These are phyloP conservation scores for Prostheceraeus crozeri DNA, from an alignment of 2,888 invertebrate genomes.

Conservation along the genomic window DNA sequence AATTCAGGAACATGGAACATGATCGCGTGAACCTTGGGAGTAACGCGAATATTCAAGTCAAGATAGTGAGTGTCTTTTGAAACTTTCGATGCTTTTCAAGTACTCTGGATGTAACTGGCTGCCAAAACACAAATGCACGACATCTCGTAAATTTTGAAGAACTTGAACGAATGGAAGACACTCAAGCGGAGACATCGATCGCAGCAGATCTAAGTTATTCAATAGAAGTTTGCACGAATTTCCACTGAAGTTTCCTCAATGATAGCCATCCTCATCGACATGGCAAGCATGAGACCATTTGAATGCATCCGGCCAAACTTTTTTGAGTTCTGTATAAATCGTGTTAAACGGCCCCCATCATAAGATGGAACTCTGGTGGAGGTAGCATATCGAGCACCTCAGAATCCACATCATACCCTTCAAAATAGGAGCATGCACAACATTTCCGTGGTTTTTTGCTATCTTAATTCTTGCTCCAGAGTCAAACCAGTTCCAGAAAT, in stretches of 20 bases:
- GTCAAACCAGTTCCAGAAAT: conserved; percentile 34
- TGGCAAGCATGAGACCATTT: conserved; percentile 34
- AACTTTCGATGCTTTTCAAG: background rate
- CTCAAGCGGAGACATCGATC: conserved; percentile 32
- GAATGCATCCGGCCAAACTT: conserved; percentile 30
- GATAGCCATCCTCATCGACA: conserved; percentile 29
- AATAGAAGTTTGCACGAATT: conserved; percentile 27
- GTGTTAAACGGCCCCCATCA: conserved; percentile 28
- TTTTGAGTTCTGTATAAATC: conserved; percentile 27
- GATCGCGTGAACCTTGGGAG: conserved; percentile 12
- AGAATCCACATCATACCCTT: conserved; percentile 13
- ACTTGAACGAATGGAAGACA: conserved; percentile 28
- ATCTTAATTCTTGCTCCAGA: conserved; percentile 30
- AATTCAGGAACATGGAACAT: conserved; percentile 18
- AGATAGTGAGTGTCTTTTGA: conserved; percentile 21
- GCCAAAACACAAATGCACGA: conserved; percentile 26
- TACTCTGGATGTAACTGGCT: conserved; percentile 18
- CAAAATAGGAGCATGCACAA: conserved; percentile 27
- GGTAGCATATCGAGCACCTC: conserved; percentile 30
- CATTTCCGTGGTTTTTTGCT: conserved; percentile 33
- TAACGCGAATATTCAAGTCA: conserved; percentile 17
- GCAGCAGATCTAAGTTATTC: conserved; percentile 23
- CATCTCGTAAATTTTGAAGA: conserved; percentile 9
- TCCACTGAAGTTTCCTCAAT: conserved; percentile 33
- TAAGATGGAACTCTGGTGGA: conserved; percentile 31